These are phyloP conservation scores for Astropecten irregularis DNA, from an alignment of 53 echinoderm and acorn worm species.

Conservation along the genomic window DNA sequence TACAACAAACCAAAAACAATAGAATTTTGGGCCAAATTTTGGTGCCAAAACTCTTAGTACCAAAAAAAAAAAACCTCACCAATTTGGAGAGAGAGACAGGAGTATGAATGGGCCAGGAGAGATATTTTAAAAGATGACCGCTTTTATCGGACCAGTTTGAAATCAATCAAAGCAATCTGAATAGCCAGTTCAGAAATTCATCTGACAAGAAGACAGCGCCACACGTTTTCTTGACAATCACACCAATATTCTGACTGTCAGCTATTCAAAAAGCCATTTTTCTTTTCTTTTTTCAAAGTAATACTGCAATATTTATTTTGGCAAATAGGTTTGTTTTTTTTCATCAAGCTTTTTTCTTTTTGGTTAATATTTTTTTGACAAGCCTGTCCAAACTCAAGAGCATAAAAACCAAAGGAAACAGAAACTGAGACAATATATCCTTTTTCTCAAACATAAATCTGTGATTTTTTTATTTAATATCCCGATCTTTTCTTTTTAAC, in stretches of 20 bases:
- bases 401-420: conserved; percentile 60
- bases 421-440: conserved; percentile 36
- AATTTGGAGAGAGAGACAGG: conserved; percentile 23
- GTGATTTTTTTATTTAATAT: conserved; percentile 33
- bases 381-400: conserved; percentile 57
- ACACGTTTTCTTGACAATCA: no score
- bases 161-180: no score
- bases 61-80: background rate
- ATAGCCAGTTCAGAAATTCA: no score
- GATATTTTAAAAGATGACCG: background rate
- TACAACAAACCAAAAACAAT: no score
- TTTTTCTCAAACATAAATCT: conserved; percentile 44
- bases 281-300: no score
- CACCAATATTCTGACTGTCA: no score
- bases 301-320: no score
- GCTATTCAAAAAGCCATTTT: no score
- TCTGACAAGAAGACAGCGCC: no score
- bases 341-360: background rate
- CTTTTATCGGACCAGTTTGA: no score
- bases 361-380: background rate
- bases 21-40: background rate
- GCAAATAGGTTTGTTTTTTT: no score
- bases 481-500: conserved; percentile 26
- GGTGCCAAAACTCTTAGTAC: background rate
- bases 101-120: conserved; percentile 18